Conservation (phyloP, 2,888 invertebrate species). For the Seladonia tumulorum region DNA sequence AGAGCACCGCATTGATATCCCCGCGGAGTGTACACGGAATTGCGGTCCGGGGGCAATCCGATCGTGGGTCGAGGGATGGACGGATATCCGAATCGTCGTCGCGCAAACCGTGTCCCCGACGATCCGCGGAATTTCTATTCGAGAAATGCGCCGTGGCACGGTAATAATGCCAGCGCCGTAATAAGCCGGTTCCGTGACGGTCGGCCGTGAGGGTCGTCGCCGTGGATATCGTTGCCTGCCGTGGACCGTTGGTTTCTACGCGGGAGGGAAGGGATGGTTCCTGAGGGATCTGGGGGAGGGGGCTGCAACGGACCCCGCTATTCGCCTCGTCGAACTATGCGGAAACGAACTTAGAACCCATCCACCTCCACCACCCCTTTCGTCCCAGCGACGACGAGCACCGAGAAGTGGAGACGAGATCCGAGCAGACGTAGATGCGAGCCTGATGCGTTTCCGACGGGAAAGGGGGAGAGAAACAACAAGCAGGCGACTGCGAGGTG, state of each 20-base stretch:
- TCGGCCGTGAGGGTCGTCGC: background rate
- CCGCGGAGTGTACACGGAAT: slow-evolving; percentile 54
- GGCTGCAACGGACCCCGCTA: slow-evolving; percentile 22
- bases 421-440: background rate
- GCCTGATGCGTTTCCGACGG: slow-evolving; percentile 51
- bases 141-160: slow-evolving; percentile 71
- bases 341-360: slow-evolving; percentile 69
- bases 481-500: slow-evolving; percentile 46
- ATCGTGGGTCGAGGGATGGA: slow-evolving; percentile 17
- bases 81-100: slow-evolving; percentile 59
- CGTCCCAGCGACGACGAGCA: background rate
- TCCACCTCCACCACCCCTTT: slow-evolving; percentile 25
- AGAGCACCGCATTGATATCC: slow-evolving; percentile 21
- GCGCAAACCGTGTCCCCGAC: slow-evolving; percentile 55
- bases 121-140: slow-evolving; percentile 70
- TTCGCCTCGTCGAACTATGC: slow-evolving; percentile 68
- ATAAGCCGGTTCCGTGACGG: slow-evolving; percentile 56
- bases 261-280: slow-evolving; percentile 29
- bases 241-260: background rate
- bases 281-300: slow-evolving; percentile 47
- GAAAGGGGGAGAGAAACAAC: slow-evolving; percentile 52
- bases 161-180: slow-evolving; percentile 71
- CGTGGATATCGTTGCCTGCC: background rate
- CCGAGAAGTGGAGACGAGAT: background rate
- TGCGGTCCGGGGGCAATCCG: slow-evolving; percentile 59